A percentile compares a stretch with the other conserved stretches of the same genome.
phyloP scores from a whole-genome alignment of 2,113 vertebrate genomes.

The Todiramphus saurophagus region DNA sequence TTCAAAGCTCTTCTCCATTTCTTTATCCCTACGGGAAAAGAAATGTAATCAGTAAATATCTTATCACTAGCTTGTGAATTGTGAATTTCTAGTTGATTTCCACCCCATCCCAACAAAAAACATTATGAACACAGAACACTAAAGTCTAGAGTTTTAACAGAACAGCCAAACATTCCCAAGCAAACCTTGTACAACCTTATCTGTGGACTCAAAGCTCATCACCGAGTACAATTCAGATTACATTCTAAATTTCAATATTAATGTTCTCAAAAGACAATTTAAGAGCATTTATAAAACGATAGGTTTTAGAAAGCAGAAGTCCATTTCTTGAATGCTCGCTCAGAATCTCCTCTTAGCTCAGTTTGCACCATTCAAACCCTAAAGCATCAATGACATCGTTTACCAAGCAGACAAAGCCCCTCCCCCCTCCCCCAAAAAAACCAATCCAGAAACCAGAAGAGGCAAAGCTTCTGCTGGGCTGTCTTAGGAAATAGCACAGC shows the following conservation, averaged over 20 bases:
- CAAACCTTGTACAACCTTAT: not conserved
- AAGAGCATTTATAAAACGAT: not conserved
- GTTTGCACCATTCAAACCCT: not conserved
- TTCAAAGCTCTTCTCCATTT: slow-evolving; percentile 99
- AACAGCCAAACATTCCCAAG: slow-evolving; percentile 13
- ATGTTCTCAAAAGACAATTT: not conserved
- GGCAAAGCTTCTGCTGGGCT: not conserved
- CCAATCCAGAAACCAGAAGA: not conserved
- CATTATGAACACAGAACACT: not conserved
- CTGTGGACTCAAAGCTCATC: not conserved
- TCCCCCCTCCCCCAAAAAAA: not conserved
- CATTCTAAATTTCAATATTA: not conserved
- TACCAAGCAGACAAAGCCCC: not conserved
- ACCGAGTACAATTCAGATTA: not conserved
- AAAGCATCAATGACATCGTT: not conserved
- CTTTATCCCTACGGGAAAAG: slow-evolving; percentile 90
- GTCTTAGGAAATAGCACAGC: not conserved
- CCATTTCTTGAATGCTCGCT: not conserved
- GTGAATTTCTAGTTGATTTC: slow-evolving; percentile 32
- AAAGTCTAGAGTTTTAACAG: not conserved
- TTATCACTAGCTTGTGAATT: slow-evolving; percentile 46
- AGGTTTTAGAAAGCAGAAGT: not conserved
- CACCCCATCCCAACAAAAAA: slow-evolving; percentile 53
- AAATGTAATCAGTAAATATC: slow-evolving; percentile 81
- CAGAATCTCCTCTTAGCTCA: not conserved